Base-by-base conservation (phyloP, 2,888 invertebrate species). In the Miltochrista miniata region DNA sequence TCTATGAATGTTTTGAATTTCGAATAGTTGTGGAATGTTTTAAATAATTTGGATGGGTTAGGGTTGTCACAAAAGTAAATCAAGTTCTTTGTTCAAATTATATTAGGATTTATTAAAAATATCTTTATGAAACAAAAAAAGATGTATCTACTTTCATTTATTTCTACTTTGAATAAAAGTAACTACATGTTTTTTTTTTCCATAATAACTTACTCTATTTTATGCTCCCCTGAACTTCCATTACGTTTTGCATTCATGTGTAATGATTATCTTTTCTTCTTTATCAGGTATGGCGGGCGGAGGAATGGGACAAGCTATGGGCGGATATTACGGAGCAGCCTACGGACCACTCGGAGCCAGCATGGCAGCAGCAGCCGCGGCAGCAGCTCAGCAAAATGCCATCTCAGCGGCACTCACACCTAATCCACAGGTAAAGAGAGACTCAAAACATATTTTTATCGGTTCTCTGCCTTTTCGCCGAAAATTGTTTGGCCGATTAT, bases 341-440 rank as follows among this genome's bases (percentile, higher is more conserved):
- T 95, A 95, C 68, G 95, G 95, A 1, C 94, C 95, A 7, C 86
- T 95, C 13, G 95, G 95, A 39, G 95, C 95, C 61, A 95, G 95
- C 62, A 94, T 95, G 78, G 95, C 95, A n/a, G 95, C 94, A 0
- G 95, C 95, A 0, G 95, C 95, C 0, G 95, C 95, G 0, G 95
- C 95, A 1, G 93, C 94, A 1, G 93, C 93, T 1, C 94, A 95
- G 73, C 94, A 95, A 71, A 94, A 94, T 37, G 95, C 95, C 24
- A 94, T 95, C 84, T 94, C 94, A 33, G 95, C 94, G 4, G 94
- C 95, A n/a, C 89, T 95, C 38, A 93, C 93, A 50, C 94, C 95
- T 36, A 90, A 86, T 53, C 93, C 93, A 67, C 95, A 95, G 94
- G 95, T 95, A 87, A 88, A 4, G 12, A 38, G 18, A 15, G 1